A percentile compares a stretch with the other conserved stretches of the same genome.
These are phyloP conservation scores for Urocolius indicus DNA, from an alignment of 2,113 vertebrate genomes.

Conservation along the genomic window DNA sequence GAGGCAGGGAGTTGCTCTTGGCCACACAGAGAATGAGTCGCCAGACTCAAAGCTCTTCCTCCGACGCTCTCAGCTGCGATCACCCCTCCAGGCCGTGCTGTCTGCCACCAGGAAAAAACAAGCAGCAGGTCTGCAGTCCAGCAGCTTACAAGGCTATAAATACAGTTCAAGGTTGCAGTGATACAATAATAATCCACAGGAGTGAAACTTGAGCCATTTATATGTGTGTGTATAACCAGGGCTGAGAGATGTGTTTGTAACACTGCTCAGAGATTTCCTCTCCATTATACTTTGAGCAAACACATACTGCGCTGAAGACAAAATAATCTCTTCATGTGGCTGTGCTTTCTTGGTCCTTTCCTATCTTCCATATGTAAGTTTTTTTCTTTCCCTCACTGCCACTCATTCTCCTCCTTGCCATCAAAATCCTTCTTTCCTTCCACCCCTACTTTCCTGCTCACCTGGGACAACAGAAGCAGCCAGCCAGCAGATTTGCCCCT, in stretches of 20 bases:
- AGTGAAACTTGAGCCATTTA: conserved; percentile 58
- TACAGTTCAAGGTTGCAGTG: conserved; percentile 40
- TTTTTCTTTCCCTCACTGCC: neutral
- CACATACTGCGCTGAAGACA: neutral
- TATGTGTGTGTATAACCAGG: conserved; percentile 25
- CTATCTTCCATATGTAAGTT: neutral
- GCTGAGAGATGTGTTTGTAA: conserved; percentile 36
- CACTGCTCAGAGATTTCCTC: conserved; percentile 24
- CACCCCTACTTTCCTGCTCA: neutral
- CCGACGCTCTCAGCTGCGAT: neutral
- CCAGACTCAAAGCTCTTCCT: neutral
- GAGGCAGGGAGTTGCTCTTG: neutral
- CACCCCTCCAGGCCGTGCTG: neutral
- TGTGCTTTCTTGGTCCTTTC: neutral
- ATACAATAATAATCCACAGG: conserved; percentile 49
- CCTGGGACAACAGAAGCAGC: neutral
- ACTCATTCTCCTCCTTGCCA: neutral
- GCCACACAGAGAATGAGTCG: neutral
- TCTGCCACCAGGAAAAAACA: conserved; percentile 5
- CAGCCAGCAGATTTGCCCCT: neutral
- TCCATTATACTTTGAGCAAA: conserved; percentile 4
- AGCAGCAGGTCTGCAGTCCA: neutral
- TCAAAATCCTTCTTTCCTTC: neutral
- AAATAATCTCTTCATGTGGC: neutral
- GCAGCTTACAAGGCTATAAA: conserved; percentile 51